Base-by-base conservation (phyloP, 2,888 invertebrate species). In the Ligdia adustata region DNA sequence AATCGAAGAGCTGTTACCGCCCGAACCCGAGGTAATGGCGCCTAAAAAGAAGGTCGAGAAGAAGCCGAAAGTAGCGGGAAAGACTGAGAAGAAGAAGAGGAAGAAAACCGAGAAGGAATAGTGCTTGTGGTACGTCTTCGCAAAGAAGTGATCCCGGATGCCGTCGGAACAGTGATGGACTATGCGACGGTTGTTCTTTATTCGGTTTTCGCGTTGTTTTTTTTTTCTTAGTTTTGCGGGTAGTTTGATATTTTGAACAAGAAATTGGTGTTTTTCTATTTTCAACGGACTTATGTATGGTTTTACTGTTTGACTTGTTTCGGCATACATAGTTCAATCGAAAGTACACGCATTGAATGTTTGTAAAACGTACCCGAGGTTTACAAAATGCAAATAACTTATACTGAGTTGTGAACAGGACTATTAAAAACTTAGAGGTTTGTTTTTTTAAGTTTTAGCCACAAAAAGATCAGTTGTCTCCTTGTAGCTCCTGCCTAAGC, bases 31-130 rank as follows among this genome's bases (percentile, higher is more conserved):
- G 41, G n/a, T n/a, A n/a, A 62, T 67, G 35, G 67, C 64, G 34
- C 59, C 61, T 43, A 75, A 73, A 61, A 72, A 77, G 13, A 62
- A 69, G 27, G 66, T 70, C 37, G 61, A 74, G 50, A 75, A 75
- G 48, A 73, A 79, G 62, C 9, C 34, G 11, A 72, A 72, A 57
- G 39, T 45, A 16, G 40, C 62, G 2, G 67, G 69, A 48, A 58
- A 69, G 57, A 55, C 60, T 27, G 69, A 67, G 55, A 68, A 66
- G 66, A 53, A 60, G 52, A 69, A 63, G 37, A 62, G 68, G 58
- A 91, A 78, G 79, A 88, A 80, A 67, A 77, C 78, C 0, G 87
- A 84, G 66, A 90, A 86, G 49, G 87, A 88, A 65, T 88, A 89
- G 89, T 87, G 88, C 81, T 84, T 86, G 55, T 63, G 79, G 55